A percentile compares a stretch with the other conserved stretches of the same genome.
These are phyloP conservation scores for Cantharis flavilabris DNA, from an alignment of 2,888 invertebrate genomes.

Conservation along the genomic window DNA sequence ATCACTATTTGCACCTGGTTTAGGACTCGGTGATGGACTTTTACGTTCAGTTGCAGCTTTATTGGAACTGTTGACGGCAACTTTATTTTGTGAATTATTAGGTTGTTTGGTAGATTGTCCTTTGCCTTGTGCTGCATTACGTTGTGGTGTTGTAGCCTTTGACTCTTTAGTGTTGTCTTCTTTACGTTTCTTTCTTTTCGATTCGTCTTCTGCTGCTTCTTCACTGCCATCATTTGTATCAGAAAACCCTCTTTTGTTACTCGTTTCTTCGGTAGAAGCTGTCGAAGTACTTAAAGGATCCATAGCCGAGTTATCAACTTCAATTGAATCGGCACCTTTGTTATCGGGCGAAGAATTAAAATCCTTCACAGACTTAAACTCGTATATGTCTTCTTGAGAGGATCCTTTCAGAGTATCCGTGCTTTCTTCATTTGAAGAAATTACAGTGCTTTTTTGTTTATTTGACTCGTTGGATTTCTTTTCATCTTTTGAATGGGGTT, in stretches of 20 bases:
- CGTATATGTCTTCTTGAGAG: constrained; percentile 60
- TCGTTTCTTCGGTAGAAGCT: constrained; percentile 42
- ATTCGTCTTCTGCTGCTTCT: constrained; percentile 72
- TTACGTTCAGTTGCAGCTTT: constrained; percentile 63
- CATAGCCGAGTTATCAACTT: constrained; percentile 47
- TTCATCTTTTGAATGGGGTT: constrained; percentile 62
- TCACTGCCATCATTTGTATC: constrained; percentile 61
- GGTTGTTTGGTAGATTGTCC: constrained; percentile 41
- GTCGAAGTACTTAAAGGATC: constrained; percentile 47
- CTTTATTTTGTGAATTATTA: constrained; percentile 50
- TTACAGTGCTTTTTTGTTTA: constrained; percentile 35
- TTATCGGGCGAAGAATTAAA: constrained; percentile 56
- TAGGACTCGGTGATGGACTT: constrained; percentile 69
- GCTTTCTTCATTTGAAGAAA: constrained; percentile 36
- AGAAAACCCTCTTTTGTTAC: constrained; percentile 56
- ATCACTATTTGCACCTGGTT: constrained; percentile 58
- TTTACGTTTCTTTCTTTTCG: constrained; percentile 74
- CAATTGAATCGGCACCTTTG: constrained; percentile 44
- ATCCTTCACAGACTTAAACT: constrained; percentile 64
- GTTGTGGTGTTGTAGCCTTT: constrained; percentile 67
- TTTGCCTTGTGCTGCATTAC: constrained; percentile 57
- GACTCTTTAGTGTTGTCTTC: constrained; percentile 72
- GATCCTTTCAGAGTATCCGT: constrained; percentile 39
- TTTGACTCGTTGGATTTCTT: constrained; percentile 55
- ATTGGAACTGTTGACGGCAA: constrained; percentile 41